Percentiles rank a stretch among this genome's conserved stretches.
Evolutionary conservation across 1,140 invertebrate species (phyloP).

Genomic region (Steinernema khuongi): DNA sequence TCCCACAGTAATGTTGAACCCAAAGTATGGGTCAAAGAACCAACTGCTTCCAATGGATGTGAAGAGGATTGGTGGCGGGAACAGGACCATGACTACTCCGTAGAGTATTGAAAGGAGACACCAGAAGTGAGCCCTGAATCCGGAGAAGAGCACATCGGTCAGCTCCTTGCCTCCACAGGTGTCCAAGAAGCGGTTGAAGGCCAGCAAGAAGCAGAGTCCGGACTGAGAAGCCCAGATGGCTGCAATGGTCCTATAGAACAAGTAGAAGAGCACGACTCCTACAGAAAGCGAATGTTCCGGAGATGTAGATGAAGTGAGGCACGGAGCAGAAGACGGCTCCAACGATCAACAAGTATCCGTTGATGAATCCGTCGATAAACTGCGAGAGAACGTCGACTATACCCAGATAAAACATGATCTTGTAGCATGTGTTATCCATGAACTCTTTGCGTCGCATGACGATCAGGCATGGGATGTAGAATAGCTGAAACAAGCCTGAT

Average conservation of each 20-base stretch:
- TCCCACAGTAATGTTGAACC: background rate
- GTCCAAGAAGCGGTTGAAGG: background rate
- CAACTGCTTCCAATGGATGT: background rate
- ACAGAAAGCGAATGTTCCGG: background rate
- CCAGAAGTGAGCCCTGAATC: background rate
- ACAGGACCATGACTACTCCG: background rate
- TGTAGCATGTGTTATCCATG: slow-evolving; percentile 12
- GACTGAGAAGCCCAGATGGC: background rate
- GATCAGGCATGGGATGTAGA: slow-evolving; percentile 15
- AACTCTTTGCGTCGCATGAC: slow-evolving; percentile 18
- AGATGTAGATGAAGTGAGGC: slow-evolving; percentile 7
- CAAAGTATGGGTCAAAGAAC: slow-evolving; percentile 2
- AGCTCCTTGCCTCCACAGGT: background rate
- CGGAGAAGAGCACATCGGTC: background rate
- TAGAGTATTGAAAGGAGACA: background rate
- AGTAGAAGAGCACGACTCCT: too few species aligned
- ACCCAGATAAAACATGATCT: slow-evolving; percentile 21
- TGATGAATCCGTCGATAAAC: background rate
- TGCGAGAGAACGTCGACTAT: slow-evolving; percentile 14
- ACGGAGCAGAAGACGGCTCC: background rate
- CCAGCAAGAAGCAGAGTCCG: background rate
- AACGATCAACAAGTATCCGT: background rate
- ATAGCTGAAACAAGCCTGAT: background rate
- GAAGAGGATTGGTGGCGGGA: background rate
- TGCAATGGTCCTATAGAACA: too few species aligned